Conservation (phyloP, 2,113 vertebrate genomes). For the Ivindomyrus marchei region DNA sequence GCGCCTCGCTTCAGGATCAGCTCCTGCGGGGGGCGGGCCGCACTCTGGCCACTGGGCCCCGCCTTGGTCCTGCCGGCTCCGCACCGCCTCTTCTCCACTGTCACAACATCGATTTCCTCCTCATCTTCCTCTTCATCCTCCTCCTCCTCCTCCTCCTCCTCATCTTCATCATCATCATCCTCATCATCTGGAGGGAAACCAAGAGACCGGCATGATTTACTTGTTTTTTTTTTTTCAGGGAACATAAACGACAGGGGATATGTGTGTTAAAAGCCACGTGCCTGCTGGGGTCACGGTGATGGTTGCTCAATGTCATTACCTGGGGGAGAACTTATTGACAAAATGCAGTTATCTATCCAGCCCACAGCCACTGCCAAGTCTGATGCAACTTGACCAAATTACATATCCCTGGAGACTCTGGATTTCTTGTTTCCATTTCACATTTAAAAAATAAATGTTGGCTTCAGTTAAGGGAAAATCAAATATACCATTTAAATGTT, state of each 20-base stretch:
- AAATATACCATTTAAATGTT: neutral
- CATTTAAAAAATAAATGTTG: neutral
- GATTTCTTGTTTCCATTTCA: neutral
- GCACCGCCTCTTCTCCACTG: constrained; percentile 82
- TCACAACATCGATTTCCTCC: constrained; percentile 93
- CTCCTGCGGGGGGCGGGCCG: constrained; percentile 66
- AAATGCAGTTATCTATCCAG: constrained; percentile 43
- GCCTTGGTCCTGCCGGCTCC: constrained; percentile 65
- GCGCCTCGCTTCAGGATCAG: constrained; percentile 85
- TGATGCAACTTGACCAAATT: neutral
- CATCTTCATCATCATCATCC: constrained; percentile 67
- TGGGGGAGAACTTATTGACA: constrained; percentile 51
- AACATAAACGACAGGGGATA: neutral
- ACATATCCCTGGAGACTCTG: neutral
- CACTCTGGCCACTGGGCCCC: constrained; percentile 48
- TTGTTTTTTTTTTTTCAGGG: neutral
- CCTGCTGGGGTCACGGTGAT: constrained; percentile 1
- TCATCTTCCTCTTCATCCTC: constrained; percentile 86
- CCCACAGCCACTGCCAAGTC: constrained; percentile 47
- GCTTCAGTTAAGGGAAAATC: neutral
- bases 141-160: constrained; percentile 81
- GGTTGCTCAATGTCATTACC: constrained; percentile 47
- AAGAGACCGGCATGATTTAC: neutral
- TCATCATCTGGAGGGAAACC: constrained; percentile 47
- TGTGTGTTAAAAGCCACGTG: neutral